Evolutionary conservation across 2,888 invertebrate species (phyloP).

Genomic region (Synanthedon tipuliformis): DNA sequence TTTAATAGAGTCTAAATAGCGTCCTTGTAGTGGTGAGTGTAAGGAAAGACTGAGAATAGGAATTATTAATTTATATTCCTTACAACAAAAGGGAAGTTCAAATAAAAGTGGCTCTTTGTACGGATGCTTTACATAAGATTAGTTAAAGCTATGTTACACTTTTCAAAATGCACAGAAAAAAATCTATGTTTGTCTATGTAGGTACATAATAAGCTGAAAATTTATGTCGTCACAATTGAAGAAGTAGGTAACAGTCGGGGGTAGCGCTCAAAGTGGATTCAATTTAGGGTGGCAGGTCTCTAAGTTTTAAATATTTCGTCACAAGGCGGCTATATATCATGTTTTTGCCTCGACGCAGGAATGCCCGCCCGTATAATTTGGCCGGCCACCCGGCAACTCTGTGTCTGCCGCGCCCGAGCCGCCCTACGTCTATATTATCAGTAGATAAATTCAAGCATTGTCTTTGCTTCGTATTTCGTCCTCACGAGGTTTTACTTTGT

Average conservation of each 20-base stretch:
- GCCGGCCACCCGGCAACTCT: conserved; percentile 55
- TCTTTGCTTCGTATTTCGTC: conserved; percentile 70
- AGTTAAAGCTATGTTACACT: too few relatives aligned
- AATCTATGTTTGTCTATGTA: too few relatives aligned
- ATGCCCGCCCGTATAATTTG: conserved; percentile 66
- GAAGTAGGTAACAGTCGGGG: conserved; percentile 32
- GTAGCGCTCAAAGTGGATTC: conserved; percentile 54
- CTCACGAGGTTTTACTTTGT: conserved; percentile 63
- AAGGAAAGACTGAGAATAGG: too few relatives aligned
- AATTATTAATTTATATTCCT: too few relatives aligned
- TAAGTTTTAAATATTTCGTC: conserved; percentile 64
- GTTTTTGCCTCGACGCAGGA: conserved; percentile 61
- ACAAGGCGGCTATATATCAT: conserved; percentile 65
- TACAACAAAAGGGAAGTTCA: too few relatives aligned
- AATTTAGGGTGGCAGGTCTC: conserved; percentile 57
- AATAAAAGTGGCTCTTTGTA: too few relatives aligned
- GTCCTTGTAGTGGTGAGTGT: too few relatives aligned
- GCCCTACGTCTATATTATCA: conserved; percentile 70
- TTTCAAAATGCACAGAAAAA: too few relatives aligned
- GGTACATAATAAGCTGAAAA: conserved; percentile 4
- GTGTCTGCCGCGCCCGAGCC: conserved; percentile 52
- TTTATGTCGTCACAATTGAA: conserved; percentile 32
- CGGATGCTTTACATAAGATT: too few relatives aligned
- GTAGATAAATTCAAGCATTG: conserved; percentile 71
- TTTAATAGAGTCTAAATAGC: too few relatives aligned